Evolutionary conservation across 2,797 vertebrate species (phyloP).

Genomic region (Microctenopoma steveboyesi): DNA sequence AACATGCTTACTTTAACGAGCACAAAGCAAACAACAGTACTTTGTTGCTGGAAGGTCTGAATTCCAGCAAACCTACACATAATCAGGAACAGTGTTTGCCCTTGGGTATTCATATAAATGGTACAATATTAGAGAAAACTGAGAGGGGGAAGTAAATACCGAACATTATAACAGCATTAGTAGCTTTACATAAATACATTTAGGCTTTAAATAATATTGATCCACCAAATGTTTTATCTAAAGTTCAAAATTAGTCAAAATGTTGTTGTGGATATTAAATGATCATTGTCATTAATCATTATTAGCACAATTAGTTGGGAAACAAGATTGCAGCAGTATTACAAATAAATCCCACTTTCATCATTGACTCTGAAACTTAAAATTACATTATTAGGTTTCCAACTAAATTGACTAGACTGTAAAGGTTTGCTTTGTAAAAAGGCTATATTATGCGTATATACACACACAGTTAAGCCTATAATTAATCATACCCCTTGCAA

Average conservation of each 20-base stretch:
- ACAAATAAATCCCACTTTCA: neutral
- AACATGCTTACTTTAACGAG: conserved; percentile 70
- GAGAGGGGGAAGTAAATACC: conserved; percentile 12
- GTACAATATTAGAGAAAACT: conserved; percentile 16
- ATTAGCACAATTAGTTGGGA: neutral
- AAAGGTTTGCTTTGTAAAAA: too few relatives aligned
- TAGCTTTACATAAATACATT: neutral
- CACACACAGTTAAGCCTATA: too few relatives aligned
- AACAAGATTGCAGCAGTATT: neutral
- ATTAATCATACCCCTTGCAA: too few relatives aligned
- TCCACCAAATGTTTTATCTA: neutral
- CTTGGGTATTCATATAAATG: conserved; percentile 39
- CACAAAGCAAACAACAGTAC: conserved; percentile 58
- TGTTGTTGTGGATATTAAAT: neutral
- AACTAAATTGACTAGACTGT: too few relatives aligned
- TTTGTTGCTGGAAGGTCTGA: conserved; percentile 50
- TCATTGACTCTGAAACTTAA: neutral
- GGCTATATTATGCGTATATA: too few relatives aligned
- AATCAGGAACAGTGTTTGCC: conserved; percentile 45
- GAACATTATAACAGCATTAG: neutral
- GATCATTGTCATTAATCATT: neutral
- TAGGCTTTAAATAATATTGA: neutral
- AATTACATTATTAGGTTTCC: conserved; percentile 18
- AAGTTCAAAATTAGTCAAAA: conserved; percentile 10
- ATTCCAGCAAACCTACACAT: conserved; percentile 52